Evolutionary conservation across 1,140 invertebrate species (phyloP), one percentile per base, ranked within the genome.

Genomic region (Drosophila sp.): DNA sequence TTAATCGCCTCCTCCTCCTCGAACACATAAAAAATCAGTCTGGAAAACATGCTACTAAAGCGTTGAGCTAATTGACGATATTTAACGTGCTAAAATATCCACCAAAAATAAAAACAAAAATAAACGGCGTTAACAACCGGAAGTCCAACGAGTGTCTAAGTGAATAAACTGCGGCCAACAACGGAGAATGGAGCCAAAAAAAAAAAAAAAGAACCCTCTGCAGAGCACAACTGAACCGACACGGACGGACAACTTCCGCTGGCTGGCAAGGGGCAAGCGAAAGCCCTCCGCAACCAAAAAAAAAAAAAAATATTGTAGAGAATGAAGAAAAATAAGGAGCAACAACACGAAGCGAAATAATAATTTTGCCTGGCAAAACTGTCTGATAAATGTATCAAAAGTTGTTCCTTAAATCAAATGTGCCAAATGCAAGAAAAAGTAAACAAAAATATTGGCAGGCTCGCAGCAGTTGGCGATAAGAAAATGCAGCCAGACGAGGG

Each of bases 391-490:
- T 79, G 70, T 76, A 86, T 86, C 83, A 86, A 62, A 78, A 85
- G 83, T 86, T 63, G 72, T 73, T 79, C 61, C 66, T 80, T 80
- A 80, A 87, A 87, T 84, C 84, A 87, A 50, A 87, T 80, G 84
- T 81, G 83, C 78, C 76, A 79, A 79, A 73, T 73, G 63, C 79
- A 82, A 72, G 68, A 71, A 73, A 86, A 79, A 87, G 67, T 73
- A 86, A 89, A 87, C 70, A 83, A 74, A 76, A 80, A 87, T 84
- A 89, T 87, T 87, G 83, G 84, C 83, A 89, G 66, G 72, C 79
- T 73, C 56, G 69, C 65, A 67, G 71, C 71, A 70, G 66, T 54
- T 55, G 40, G 35, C 62, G 74, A 89, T 89, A 79, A 77, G 72
- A 70, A 68, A 38, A 54, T 40, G 56, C 71, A 63, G 54, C 33